phyloP scores from a whole-genome alignment of 2,113 vertebrate species.

The Paratilapia polleni region DNA sequence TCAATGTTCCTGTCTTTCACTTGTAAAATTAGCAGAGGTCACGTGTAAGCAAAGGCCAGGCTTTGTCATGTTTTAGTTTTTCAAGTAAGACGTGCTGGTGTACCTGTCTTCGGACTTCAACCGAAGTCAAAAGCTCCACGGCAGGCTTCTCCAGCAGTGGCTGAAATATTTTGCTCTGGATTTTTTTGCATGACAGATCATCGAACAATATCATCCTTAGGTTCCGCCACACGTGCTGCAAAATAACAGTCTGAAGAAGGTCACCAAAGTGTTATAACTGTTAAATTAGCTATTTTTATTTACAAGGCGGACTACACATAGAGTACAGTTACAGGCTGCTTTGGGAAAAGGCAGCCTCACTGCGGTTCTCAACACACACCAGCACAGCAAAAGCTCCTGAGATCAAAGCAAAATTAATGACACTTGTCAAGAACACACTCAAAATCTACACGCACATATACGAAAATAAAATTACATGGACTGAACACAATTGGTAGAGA shows the following conservation, averaged over 20 bases:
- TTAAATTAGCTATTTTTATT: conserved; percentile 74
- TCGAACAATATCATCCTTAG: neutral
- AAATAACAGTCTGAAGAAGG: neutral
- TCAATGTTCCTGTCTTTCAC: neutral
- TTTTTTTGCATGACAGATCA: neutral
- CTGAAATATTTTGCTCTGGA: neutral
- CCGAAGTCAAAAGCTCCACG: neutral
- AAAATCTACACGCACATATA: conserved; percentile 58
- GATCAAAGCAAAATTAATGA: conserved; percentile 66
- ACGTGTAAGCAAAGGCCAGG: neutral
- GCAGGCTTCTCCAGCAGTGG: neutral
- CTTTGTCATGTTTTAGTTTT: neutral
- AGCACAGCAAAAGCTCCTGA: conserved; percentile 74
- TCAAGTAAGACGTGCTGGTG: neutral
- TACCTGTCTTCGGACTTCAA: neutral
- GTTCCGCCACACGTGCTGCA: neutral
- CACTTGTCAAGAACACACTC: conserved; percentile 52
- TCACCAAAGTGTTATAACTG: conserved; percentile 1
- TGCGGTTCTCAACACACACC: conserved; percentile 62
- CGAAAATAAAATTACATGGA: conserved; percentile 59
- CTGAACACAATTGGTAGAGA: conserved; percentile 46
- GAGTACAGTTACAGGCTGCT: conserved; percentile 66
- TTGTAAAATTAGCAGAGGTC: neutral
- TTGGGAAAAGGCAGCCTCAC: conserved; percentile 35
- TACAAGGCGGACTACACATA: conserved; percentile 73